Evolutionary conservation across 2,888 invertebrate species (phyloP).

Genomic region (Melanotus villosus): DNA sequence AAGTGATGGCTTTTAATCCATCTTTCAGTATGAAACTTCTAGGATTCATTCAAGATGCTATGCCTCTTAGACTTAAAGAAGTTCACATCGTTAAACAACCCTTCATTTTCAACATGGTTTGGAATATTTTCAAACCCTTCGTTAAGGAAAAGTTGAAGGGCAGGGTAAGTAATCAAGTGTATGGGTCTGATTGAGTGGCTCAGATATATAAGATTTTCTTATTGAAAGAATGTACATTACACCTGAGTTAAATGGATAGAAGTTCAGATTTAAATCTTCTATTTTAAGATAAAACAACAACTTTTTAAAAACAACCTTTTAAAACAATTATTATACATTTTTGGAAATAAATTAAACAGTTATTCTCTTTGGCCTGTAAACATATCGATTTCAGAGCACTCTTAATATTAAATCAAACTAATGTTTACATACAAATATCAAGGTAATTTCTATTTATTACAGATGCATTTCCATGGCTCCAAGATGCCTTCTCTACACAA

Average conservation of each 20-base stretch:
- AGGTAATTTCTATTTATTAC: slow-evolving; percentile 43
- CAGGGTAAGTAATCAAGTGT: slow-evolving; percentile 77
- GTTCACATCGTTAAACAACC: slow-evolving; percentile 91
- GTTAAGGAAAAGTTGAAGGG: slow-evolving; percentile 83
- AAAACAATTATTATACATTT: no score
- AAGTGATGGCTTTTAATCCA: slow-evolving; percentile 80
- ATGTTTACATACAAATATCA: neutral
- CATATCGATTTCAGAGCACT: no score
- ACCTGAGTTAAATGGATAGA: no score
- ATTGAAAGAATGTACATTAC: no score
- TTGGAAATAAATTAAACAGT: no score
- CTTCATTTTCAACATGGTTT: slow-evolving; percentile 86
- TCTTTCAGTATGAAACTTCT: slow-evolving; percentile 83
- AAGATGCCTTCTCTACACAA: slow-evolving; percentile 86
- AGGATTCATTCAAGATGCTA: slow-evolving; percentile 88
- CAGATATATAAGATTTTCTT: neutral
- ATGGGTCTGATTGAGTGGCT: no score
- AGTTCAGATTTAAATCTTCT: no score
- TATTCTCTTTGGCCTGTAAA: no score
- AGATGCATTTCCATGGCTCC: slow-evolving; percentile 88
- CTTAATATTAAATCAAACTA: no score
- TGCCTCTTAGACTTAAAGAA: slow-evolving; percentile 88
- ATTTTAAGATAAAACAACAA: no score
- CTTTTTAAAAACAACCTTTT: no score
- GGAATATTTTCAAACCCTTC: slow-evolving; percentile 88